Percentiles rank a stretch among this genome's conserved stretches.
These are phyloP conservation scores for Alviniconcha strummeri DNA, from an alignment of 2,888 invertebrate genomes.

Conservation along the genomic window DNA sequence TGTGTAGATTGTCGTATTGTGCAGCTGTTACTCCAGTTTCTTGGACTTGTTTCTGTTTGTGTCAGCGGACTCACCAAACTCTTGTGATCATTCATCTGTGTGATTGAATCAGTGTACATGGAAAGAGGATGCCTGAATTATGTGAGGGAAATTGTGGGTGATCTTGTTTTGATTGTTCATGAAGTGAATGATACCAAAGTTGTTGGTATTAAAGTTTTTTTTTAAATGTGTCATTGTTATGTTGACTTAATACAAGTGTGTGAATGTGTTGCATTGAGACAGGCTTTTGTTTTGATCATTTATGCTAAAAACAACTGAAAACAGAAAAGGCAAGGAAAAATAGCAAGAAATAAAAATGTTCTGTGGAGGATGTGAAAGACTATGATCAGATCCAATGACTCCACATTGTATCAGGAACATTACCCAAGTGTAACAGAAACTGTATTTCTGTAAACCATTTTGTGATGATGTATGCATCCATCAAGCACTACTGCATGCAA, in stretches of 20 bases:
- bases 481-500: too few relatives aligned
- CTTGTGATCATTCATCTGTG: not conserved
- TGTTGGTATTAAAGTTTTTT: not conserved
- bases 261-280: not conserved
- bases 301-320: not conserved
- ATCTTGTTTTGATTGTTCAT: constrained; percentile 5
- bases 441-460: too few relatives aligned
- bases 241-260: not conserved
- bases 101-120: constrained; percentile 1
- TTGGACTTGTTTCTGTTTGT: not conserved
- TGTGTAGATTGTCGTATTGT: constrained; percentile 1
- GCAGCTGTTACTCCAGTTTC: not conserved
- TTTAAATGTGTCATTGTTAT: not conserved
- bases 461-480: too few relatives aligned
- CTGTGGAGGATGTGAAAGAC: not conserved
- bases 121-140: not conserved
- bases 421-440: too few relatives aligned
- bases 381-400: too few relatives aligned
- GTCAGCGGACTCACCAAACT: constrained; percentile 25
- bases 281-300: not conserved
- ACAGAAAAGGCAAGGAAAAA: constrained; percentile 23
- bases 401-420: too few relatives aligned
- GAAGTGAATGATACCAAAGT: not conserved
- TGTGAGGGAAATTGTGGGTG: not conserved
- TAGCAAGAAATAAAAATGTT: not conserved